phyloP scores from a whole-genome alignment of 2,113 vertebrate species.

The Apistogramma diplotaenia region DNA sequence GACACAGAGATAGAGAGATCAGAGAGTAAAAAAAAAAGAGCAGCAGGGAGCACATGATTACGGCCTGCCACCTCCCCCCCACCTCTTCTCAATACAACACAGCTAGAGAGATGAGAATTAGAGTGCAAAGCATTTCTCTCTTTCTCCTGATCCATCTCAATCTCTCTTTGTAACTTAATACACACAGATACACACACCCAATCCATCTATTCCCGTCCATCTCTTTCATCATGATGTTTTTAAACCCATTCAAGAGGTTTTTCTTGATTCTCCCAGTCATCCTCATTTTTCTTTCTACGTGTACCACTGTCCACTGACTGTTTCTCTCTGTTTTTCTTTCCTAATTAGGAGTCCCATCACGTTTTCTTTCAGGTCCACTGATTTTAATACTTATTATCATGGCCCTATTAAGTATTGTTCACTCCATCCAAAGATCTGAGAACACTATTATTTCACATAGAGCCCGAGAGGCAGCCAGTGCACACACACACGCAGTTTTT shows the following conservation, averaged over 20 bases:
- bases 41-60: conserved; percentile 58
- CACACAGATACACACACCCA: neutral
- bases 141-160: conserved; percentile 37
- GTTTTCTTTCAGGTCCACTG: conserved; percentile 72
- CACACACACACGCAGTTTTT: neutral
- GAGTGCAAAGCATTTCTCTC: conserved; percentile 37
- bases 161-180: conserved; percentile 26
- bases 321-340: neutral
- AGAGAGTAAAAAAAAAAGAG: conserved; percentile 33
- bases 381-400: conserved; percentile 79
- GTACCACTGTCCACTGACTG: neutral
- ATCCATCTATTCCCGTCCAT: conserved; percentile 6
- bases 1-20: conserved; percentile 34
- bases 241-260: conserved; percentile 25
- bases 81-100: conserved; percentile 49
- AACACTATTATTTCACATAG: conserved; percentile 60
- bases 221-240: conserved; percentile 35
- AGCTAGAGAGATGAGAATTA: conserved; percentile 51
- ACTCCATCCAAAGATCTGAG: conserved; percentile 68
- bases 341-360: conserved; percentile 71
- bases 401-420: conserved; percentile 77
- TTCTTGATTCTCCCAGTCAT: neutral
- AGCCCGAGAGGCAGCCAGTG: conserved; percentile 5
- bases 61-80: conserved; percentile 32
- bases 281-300: conserved; percentile 17